Conservation (phyloP, 2,888 invertebrate species). For the Drosophila infuscata region DNA sequence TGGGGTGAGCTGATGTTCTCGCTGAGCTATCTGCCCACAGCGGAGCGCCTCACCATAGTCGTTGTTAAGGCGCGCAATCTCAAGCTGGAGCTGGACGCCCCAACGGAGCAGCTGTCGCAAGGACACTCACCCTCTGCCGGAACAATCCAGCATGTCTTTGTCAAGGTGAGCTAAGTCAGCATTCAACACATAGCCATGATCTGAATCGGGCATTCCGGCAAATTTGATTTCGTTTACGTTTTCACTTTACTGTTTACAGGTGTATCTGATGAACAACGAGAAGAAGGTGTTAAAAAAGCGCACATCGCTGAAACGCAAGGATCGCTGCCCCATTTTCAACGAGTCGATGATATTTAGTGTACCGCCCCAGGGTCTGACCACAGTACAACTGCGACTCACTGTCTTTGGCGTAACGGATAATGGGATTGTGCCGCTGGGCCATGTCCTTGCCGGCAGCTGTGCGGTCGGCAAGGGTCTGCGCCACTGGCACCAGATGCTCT, state of each 20-base stretch:
- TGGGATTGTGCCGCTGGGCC: slow-evolving; percentile 89
- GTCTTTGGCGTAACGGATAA: slow-evolving; percentile 85
- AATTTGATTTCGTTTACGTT: background rate
- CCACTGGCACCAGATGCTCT: slow-evolving; percentile 94
- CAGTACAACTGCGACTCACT: slow-evolving; percentile 90
- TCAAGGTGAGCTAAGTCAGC: slow-evolving; percentile 87
- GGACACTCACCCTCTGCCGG: slow-evolving; percentile 37
- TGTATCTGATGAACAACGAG: slow-evolving; percentile 92
- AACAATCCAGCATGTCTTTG: slow-evolving; percentile 89
- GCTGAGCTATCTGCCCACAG: slow-evolving; percentile 92
- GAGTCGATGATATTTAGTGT: slow-evolving; percentile 94
- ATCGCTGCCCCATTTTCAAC: slow-evolving; percentile 92
- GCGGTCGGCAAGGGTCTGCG: slow-evolving; percentile 90
- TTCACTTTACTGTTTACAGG: slow-evolving; percentile 85
- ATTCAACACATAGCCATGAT: too few relatives aligned
- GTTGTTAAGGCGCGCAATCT: slow-evolving; percentile 91
- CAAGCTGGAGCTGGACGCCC: slow-evolving; percentile 85
- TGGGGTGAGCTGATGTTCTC: slow-evolving; percentile 93
- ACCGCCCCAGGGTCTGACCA: slow-evolving; percentile 89
- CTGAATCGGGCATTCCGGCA: background rate
- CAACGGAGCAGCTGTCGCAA: slow-evolving; percentile 3
- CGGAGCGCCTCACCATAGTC: slow-evolving; percentile 89
- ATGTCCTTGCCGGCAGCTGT: slow-evolving; percentile 91
- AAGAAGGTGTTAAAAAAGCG: slow-evolving; percentile 93
- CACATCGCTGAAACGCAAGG: slow-evolving; percentile 90